Evolutionary conservation across 2,888 invertebrate species (phyloP).

Genomic region (Drosophila hamatofila): DNA sequence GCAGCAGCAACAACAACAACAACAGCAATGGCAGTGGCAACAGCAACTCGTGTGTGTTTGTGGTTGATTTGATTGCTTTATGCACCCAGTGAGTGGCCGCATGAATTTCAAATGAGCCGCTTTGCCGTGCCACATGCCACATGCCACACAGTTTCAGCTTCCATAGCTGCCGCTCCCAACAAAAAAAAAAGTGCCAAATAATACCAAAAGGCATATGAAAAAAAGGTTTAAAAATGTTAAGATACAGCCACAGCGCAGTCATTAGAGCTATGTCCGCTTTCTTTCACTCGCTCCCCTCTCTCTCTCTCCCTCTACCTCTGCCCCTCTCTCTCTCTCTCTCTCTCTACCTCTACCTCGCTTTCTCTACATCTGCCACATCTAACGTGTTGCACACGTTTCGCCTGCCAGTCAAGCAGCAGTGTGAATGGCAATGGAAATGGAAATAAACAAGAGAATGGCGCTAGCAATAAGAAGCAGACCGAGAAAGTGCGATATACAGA

Average conservation of each 20-base stretch:
- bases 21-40: slow-evolving; percentile 1
- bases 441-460: slow-evolving; percentile 52
- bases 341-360: background rate
- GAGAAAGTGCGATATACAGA: background rate
- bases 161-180: background rate
- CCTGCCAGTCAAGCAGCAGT: slow-evolving; percentile 55
- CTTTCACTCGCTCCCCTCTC: background rate
- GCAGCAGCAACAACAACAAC: background rate
- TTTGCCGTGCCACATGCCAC: slow-evolving; percentile 26
- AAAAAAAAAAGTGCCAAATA: slow-evolving; percentile 57
- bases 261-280: slow-evolving; percentile 51
- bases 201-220: slow-evolving; percentile 47
- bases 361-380: slow-evolving; percentile 28
- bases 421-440: slow-evolving; percentile 51
- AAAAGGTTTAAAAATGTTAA: slow-evolving; percentile 45
- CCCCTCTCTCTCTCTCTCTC: background rate
- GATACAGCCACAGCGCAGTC: slow-evolving; percentile 64
- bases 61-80: slow-evolving; percentile 84
- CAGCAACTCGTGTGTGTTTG: slow-evolving; percentile 63
- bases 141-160: slow-evolving; percentile 16
- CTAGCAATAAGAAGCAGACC: slow-evolving; percentile 9
- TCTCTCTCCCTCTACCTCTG: background rate
- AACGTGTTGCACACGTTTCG: slow-evolving; percentile 76
- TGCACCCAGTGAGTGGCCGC: slow-evolving; percentile 84
- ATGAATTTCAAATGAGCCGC: slow-evolving; percentile 82